phyloP scores from a whole-genome alignment of 2,888 invertebrate genomes.

The Melieria picta region DNA sequence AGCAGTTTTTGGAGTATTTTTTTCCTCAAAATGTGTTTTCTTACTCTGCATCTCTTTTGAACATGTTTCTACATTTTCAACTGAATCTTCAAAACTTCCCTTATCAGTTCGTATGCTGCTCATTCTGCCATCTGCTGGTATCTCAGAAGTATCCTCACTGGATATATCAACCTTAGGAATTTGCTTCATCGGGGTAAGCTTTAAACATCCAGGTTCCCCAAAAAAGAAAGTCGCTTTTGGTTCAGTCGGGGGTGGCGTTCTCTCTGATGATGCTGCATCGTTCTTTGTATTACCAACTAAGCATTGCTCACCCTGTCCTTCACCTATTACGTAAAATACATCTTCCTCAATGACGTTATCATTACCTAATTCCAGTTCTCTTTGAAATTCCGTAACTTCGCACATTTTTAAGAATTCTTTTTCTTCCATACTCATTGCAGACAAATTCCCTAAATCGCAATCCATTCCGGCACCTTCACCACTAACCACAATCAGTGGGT shows the following conservation, averaged over 20 bases:
- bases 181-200: constrained; percentile 62
- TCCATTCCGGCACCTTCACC: constrained; percentile 77
- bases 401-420: background rate
- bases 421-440: constrained; percentile 40
- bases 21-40: no score
- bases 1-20: no score
- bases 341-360: constrained; percentile 81
- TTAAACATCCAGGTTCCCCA: constrained; percentile 66
- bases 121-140: no score
- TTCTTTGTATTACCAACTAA: constrained; percentile 74
- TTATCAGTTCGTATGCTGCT: no score
- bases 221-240: constrained; percentile 66
- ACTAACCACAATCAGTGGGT: constrained; percentile 76
- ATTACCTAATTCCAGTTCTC: constrained; percentile 52
- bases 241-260: constrained; percentile 63
- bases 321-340: constrained; percentile 71
- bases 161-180: constrained; percentile 40
- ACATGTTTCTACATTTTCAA: no score
- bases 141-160: background rate
- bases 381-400: background rate
- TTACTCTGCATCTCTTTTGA: no score
- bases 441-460: constrained; percentile 68
- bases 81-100: no score
- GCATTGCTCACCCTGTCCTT: constrained; percentile 78
- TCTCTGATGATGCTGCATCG: constrained; percentile 62